Evolutionary conservation across 2,888 invertebrate species (phyloP).

Genomic region (Drosophila quinaria): DNA sequence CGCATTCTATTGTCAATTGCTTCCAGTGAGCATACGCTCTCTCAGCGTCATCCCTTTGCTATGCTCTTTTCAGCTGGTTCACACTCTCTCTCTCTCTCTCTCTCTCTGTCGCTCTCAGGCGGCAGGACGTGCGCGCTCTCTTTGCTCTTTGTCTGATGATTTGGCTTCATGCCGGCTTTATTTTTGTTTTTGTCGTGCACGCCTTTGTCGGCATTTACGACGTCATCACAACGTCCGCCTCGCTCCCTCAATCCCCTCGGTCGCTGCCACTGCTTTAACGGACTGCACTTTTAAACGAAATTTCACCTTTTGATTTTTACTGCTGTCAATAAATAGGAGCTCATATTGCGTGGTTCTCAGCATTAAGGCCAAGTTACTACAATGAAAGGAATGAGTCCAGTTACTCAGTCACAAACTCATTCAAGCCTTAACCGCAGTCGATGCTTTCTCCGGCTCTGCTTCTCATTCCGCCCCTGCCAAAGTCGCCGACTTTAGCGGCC

Average conservation of each 20-base stretch:
- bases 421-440: neutral
- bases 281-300: constrained; percentile 3
- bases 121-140: constrained; percentile 31
- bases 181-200: constrained; percentile 52
- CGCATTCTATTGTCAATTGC: constrained; percentile 18
- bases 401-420: neutral
- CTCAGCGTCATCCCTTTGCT: constrained; percentile 9
- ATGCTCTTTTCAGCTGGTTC: too few species aligned
- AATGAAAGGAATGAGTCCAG: constrained; percentile 8
- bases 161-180: constrained; percentile 53
- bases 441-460: neutral
- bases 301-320: constrained; percentile 20
- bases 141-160: constrained; percentile 35
- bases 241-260: neutral
- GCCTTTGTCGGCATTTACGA: constrained; percentile 57
- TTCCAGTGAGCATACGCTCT: constrained; percentile 51
- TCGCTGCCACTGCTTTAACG: neutral
- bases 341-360: constrained; percentile 27
- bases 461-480: constrained; percentile 1
- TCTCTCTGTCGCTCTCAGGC: neutral
- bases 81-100: neutral
- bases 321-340: constrained; percentile 52
- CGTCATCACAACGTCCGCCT: constrained; percentile 15
- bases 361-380: constrained; percentile 3
- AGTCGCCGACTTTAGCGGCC: constrained; percentile 31